These are phyloP conservation scores for Spongia lamella DNA, from an alignment of 37 sponge, comb jelly and placozoan genomes.

Conservation along the genomic window DNA sequence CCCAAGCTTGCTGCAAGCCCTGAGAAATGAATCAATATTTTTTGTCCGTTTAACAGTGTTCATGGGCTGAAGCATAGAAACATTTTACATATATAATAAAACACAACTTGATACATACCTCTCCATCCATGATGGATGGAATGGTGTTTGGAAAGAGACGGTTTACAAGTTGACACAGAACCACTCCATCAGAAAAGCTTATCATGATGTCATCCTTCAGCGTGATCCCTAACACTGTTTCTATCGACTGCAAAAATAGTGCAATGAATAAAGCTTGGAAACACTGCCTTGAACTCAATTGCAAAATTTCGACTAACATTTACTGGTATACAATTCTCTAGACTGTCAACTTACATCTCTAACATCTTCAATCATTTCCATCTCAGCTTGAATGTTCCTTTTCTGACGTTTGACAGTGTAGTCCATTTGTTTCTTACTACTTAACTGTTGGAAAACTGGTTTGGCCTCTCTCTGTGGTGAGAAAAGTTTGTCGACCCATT, in stretches of 20 bases:
- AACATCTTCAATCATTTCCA: conserved; percentile 58
- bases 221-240: conserved; percentile 42
- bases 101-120: background rate
- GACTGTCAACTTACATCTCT: conserved; percentile 62
- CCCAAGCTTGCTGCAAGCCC: conserved; percentile 61
- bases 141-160: conserved; percentile 64
- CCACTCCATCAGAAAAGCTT: conserved; percentile 59
- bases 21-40: conserved; percentile 72
- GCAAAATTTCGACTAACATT: too few species aligned
- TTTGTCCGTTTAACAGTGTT: conserved; percentile 48
- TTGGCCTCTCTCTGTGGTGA: conserved; percentile 34
- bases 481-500: conserved; percentile 8
- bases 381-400: conserved; percentile 47
- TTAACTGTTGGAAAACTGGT: conserved; percentile 56
- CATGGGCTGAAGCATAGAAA: conserved; percentile 33
- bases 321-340: too few species aligned
- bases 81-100: background rate
- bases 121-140: conserved; percentile 1
- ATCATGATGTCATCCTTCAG: conserved; percentile 63
- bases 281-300: too few species aligned
- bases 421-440: conserved; percentile 38
- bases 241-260: conserved; percentile 42
- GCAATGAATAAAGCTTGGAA: background rate
- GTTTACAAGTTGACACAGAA: conserved; percentile 74
- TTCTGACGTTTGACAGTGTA: conserved; percentile 71